Evolutionary conservation across 2,888 invertebrate genomes (phyloP), one percentile per base, ranked within the genome.

Genomic region (Drosophila melanocephala): DNA sequence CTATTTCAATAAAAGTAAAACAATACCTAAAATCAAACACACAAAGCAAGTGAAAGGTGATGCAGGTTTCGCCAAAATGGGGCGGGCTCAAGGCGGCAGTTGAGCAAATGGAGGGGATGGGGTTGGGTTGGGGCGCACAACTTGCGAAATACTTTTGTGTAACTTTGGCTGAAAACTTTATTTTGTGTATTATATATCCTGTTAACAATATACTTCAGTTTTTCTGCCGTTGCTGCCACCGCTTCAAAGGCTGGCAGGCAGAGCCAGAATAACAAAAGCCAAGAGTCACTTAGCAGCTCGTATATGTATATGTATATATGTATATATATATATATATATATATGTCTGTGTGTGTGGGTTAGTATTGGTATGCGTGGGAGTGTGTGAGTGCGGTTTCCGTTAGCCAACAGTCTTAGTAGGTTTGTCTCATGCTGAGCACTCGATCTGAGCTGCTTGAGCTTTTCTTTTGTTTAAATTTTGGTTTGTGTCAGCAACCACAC

Each of bases 131-230:
- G 55, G 68, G 39, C 75, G 66, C 70, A 83, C 77, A 87, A 88
- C 91, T 88, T 88, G 84, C 82, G 87, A 88, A 89, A 89, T 89
- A 89, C 88, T 89, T 89, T 90, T 89, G 91, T 89, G 91, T 91
- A 90, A 89, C 88, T 89, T 88, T 89, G 87, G 85, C 83, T 84
- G 84, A 90, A 89, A 89, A 89, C 88, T 89, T 89, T 90, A 90
- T 89, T 89, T 89, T 89, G 90, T 87, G 90, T 89, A 87, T 87
- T 88, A 89, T 87, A 90, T 90, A 91, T 89, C 91, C 91, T 89
- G 91, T 90, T 90, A 90, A 89, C 88, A 89, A 89, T 90, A 89
- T 90, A 89, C 88, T 89, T 91, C 83, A 88, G 89, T 83, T 90
- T 77, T 82, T 83, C 58, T 82, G 76, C 64, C 74, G 64, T 78